These are phyloP conservation scores for Sesamia nonagrioides DNA, from an alignment of 1,140 invertebrate species.

Conservation along the genomic window DNA sequence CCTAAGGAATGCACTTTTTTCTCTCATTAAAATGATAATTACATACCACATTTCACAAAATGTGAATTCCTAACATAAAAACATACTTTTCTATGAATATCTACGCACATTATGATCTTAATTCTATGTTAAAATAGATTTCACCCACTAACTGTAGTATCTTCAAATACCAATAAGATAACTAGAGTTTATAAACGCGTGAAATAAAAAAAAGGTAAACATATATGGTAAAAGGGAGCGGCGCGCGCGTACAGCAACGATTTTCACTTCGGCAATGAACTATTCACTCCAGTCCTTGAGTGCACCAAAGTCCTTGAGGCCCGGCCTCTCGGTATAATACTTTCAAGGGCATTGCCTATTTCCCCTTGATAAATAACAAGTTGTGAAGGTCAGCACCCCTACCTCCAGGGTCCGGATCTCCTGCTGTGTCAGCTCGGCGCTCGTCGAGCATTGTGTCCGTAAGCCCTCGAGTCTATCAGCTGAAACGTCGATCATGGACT, in stretches of 20 bases:
- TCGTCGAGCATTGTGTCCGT: constrained; percentile 96
- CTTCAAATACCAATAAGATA: constrained; percentile 24
- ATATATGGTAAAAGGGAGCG: constrained; percentile 45
- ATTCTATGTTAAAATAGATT: not conserved
- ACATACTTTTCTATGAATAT: not conserved
- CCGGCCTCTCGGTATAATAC: constrained; percentile 65
- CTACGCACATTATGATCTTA: not conserved
- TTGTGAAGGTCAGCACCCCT: constrained; percentile 61
- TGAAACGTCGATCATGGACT: constrained; percentile 98
- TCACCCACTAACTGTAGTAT: not conserved
- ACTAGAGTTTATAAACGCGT: constrained; percentile 22
- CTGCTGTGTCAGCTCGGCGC: constrained; percentile 96
- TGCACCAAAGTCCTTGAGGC: constrained; percentile 73
- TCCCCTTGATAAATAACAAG: constrained; percentile 55
- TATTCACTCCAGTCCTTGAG: constrained; percentile 77
- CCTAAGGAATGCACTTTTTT: constrained; percentile 22
- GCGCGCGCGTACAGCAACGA: constrained; percentile 45
- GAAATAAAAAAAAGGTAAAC: constrained; percentile 45
- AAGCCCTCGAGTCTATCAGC: constrained; percentile 96
- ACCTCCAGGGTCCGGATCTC: constrained; percentile 98
- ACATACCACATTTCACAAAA: not conserved
- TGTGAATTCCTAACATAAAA: constrained; percentile 3
- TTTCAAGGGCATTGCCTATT: constrained; percentile 79
- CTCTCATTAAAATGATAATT: constrained; percentile 36
- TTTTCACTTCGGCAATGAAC: constrained; percentile 71